Conservation (phyloP, 2,797 vertebrate species). For the Epinephelus awoara region DNA sequence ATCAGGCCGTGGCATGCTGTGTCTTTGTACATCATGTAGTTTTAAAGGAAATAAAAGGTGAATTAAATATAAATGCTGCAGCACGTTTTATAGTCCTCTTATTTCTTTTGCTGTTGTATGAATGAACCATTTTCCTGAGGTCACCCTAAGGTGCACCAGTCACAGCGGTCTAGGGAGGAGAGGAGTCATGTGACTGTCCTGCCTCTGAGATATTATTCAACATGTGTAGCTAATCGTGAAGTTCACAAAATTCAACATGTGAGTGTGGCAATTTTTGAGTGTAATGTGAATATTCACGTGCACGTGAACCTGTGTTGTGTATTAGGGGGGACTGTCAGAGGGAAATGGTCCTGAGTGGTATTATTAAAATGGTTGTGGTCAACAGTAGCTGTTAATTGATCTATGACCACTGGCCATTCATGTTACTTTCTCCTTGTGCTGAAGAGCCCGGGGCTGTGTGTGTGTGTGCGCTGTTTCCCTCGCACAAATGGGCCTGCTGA, state of each 20-base stretch:
- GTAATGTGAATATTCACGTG: neutral
- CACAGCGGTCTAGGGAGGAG: constrained; percentile 30
- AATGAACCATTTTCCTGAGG: constrained; percentile 20
- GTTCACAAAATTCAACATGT: no score
- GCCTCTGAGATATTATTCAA: constrained; percentile 29
- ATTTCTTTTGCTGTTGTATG: constrained; percentile 11
- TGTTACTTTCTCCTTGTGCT: constrained; percentile 69
- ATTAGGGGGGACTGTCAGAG: neutral
- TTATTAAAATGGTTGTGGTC: constrained; percentile 37
- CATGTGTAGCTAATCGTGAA: constrained; percentile 14
- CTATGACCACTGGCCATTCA: constrained; percentile 48
- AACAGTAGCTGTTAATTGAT: constrained; percentile 67
- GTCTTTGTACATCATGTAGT: neutral
- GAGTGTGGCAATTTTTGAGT: neutral
- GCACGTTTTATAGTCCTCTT: neutral
- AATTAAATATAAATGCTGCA: constrained; percentile 10
- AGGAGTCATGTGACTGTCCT: constrained; percentile 54
- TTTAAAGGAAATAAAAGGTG: neutral
- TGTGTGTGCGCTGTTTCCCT: constrained; percentile 47
- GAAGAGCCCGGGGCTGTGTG: constrained; percentile 54
- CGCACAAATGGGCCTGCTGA: constrained; percentile 74
- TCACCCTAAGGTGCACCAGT: constrained; percentile 44
- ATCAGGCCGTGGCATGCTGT: neutral
- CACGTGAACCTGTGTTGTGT: neutral
- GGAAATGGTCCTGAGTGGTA: constrained; percentile 11